These are phyloP conservation scores for Napeogenes inachia DNA, from an alignment of 2,888 invertebrate species.

Conservation along the genomic window DNA sequence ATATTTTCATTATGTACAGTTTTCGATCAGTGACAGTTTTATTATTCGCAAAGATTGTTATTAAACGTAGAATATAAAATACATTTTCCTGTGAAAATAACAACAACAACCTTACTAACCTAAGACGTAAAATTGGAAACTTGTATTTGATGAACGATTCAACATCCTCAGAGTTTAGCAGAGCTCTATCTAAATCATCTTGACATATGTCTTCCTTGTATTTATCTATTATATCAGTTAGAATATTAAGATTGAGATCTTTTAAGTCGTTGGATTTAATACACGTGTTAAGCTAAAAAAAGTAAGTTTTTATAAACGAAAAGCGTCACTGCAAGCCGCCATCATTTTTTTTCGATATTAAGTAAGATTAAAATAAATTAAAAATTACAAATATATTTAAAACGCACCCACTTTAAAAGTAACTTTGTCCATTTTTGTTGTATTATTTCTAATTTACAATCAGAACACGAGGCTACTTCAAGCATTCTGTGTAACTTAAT, in stretches of 20 bases:
- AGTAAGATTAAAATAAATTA: not conserved
- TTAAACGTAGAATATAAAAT: not conserved
- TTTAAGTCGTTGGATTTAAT: constrained; percentile 31
- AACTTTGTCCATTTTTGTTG: constrained; percentile 47
- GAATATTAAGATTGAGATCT: constrained; percentile 33
- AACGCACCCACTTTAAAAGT: constrained; percentile 51
- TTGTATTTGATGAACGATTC: constrained; percentile 49
- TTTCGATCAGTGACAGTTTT: too few species aligned
- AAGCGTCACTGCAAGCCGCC: too few species aligned
- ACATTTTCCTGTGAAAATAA: not conserved
- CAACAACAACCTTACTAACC: constrained; percentile 34
- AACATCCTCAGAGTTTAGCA: constrained; percentile 41
- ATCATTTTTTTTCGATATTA: too few species aligned
- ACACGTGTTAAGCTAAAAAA: constrained; percentile 50
- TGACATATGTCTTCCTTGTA: constrained; percentile 46
- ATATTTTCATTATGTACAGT: too few species aligned
- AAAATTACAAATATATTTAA: not conserved
- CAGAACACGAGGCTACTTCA: constrained; percentile 45
- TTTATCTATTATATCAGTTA: constrained; percentile 42
- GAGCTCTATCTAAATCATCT: constrained; percentile 38
- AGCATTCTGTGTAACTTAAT: constrained; percentile 4
- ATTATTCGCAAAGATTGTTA: too few species aligned
- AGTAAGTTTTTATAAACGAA: not conserved
- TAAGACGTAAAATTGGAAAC: constrained; percentile 50
- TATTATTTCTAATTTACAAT: constrained; percentile 46